Conservation (phyloP, 2,797 vertebrate genomes). For the Australoheros facetus region DNA sequence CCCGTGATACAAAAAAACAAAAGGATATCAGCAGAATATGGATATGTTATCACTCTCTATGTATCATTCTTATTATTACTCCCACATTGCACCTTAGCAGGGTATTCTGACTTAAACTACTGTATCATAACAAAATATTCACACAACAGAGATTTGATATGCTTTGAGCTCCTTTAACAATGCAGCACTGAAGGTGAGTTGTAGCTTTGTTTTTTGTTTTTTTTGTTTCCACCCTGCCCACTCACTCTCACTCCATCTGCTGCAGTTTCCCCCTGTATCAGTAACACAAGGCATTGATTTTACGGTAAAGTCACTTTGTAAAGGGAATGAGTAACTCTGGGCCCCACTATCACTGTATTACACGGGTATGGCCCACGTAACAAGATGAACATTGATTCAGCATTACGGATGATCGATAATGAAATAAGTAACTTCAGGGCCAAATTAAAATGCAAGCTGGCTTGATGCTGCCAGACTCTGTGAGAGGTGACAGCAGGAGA, state of each 20-base stretch:
- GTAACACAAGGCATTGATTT: slow-evolving; percentile 96
- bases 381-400: slow-evolving; percentile 99
- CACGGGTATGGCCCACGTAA: slow-evolving; percentile 96
- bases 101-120: slow-evolving; percentile 1
- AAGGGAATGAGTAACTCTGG: slow-evolving; percentile 95
- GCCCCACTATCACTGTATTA: slow-evolving; percentile 97
- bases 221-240: slow-evolving; percentile 64
- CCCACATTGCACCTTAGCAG: background rate
- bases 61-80: background rate
- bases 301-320: slow-evolving; percentile 97
- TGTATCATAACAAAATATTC: slow-evolving; percentile 13
- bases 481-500: slow-evolving; percentile 86
- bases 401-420: slow-evolving; percentile 99
- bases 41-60: slow-evolving; percentile 13
- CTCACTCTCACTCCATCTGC: slow-evolving; percentile 76
- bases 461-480: slow-evolving; percentile 86
- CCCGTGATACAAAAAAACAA: slow-evolving; percentile 1
- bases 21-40: slow-evolving; percentile 5
- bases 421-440: slow-evolving; percentile 98
- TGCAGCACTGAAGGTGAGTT: slow-evolving; percentile 60
- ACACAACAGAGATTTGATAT: slow-evolving; percentile 24
- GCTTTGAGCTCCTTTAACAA: slow-evolving; percentile 43
- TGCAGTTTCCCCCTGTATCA: slow-evolving; percentile 85
- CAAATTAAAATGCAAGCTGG: slow-evolving; percentile 98
- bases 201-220: slow-evolving; percentile 22